phyloP scores from a whole-genome alignment of 1,140 invertebrate species.

The Temnothorax longispinosus region DNA sequence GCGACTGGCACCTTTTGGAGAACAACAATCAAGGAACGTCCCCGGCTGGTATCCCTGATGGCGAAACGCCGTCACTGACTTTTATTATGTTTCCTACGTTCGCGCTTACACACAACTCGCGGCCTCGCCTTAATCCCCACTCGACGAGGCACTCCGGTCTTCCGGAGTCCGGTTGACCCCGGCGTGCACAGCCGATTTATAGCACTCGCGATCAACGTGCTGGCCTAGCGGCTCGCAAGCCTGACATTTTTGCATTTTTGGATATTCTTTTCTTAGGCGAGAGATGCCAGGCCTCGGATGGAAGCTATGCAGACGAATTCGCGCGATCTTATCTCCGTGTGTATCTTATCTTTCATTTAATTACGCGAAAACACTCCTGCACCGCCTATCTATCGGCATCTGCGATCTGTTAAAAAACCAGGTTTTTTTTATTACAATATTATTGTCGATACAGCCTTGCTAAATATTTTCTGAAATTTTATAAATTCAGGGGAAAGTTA shows the following conservation, averaged over 20 bases:
- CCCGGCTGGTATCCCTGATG: background rate
- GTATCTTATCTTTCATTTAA: slow-evolving; percentile 36
- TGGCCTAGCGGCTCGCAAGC: slow-evolving; percentile 4
- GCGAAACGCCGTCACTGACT: slow-evolving; percentile 55
- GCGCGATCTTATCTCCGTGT: slow-evolving; percentile 34
- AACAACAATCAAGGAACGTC: slow-evolving; percentile 71
- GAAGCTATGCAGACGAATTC: slow-evolving; percentile 16
- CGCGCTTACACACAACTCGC: slow-evolving; percentile 40
- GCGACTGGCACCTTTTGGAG: slow-evolving; percentile 69
- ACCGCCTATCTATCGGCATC: background rate
- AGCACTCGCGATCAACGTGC: slow-evolving; percentile 40
- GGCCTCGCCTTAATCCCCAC: slow-evolving; percentile 73
- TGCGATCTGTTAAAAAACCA: background rate
- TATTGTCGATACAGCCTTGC: background rate
- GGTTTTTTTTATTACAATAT: background rate
- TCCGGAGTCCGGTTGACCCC: slow-evolving; percentile 69
- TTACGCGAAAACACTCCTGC: slow-evolving; percentile 5
- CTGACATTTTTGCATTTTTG: slow-evolving; percentile 18
- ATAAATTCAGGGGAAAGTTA: no score
- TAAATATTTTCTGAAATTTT: background rate
- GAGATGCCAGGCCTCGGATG: background rate
- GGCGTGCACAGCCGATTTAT: slow-evolving; percentile 65
- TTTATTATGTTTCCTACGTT: slow-evolving; percentile 68
- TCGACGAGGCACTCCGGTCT: slow-evolving; percentile 23
- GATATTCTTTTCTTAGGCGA: background rate